Conservation (phyloP, 2,888 invertebrate species). For the Drosophila prolongata region DNA sequence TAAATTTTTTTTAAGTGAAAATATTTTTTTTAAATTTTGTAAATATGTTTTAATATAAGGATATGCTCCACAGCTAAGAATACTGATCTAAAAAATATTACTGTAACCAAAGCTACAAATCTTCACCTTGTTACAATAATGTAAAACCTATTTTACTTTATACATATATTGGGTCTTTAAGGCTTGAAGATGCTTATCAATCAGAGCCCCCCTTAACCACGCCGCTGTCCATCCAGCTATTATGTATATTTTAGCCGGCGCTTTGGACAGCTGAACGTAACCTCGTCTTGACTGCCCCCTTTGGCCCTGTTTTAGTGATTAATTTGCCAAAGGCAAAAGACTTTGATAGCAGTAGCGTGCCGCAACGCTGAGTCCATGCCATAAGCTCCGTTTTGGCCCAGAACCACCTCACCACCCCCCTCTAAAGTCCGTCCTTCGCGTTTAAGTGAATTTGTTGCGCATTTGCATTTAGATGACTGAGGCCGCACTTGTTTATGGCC, state of each 20-base stretch:
- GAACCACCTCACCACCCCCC: neutral
- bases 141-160: too few relatives aligned
- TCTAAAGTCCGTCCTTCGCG: slow-evolving; percentile 41
- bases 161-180: too few relatives aligned
- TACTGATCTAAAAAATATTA: too few relatives aligned
- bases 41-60: too few relatives aligned
- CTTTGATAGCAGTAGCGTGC: slow-evolving; percentile 76
- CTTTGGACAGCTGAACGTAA: slow-evolving; percentile 58
- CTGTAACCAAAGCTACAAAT: too few relatives aligned
- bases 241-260: slow-evolving; percentile 49
- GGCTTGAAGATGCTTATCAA: neutral
- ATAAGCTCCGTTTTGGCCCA: slow-evolving; percentile 18
- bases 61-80: too few relatives aligned
- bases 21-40: too few relatives aligned
- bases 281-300: slow-evolving; percentile 11
- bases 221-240: slow-evolving; percentile 16
- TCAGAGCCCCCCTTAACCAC: neutral
- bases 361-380: slow-evolving; percentile 59
- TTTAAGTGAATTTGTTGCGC: slow-evolving; percentile 67
- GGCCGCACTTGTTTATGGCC: slow-evolving; percentile 74
- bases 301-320: slow-evolving; percentile 54
- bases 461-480: slow-evolving; percentile 75
- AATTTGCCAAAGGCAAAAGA: slow-evolving; percentile 79
- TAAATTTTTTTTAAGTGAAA: too few relatives aligned
- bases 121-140: too few relatives aligned